A percentile compares a stretch with the other conserved stretches of the same genome.
Evolutionary conservation across 2,113 vertebrate genomes (phyloP).

Genomic region (Vicugna pacos): DNA sequence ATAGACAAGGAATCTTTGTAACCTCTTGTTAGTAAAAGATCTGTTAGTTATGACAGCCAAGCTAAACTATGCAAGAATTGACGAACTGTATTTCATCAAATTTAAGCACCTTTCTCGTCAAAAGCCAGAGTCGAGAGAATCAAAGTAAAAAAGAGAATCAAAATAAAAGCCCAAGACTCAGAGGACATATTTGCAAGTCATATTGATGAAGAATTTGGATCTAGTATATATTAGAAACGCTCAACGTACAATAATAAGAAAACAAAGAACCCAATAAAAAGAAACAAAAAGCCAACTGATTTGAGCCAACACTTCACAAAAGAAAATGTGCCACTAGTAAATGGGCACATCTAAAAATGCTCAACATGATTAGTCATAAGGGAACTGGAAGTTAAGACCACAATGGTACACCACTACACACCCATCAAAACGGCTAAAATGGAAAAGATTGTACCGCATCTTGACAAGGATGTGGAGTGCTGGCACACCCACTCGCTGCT

Average conservation of each 20-base stretch:
- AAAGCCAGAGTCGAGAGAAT: neutral
- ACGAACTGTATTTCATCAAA: neutral
- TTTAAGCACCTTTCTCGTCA: neutral
- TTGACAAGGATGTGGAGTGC: neutral
- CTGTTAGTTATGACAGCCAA: neutral
- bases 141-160: conserved; percentile 4
- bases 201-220: neutral
- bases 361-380: neutral
- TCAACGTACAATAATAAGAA: neutral
- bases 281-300: neutral
- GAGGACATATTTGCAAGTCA: neutral
- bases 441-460: neutral
- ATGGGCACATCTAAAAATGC: neutral
- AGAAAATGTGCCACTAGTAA: neutral
- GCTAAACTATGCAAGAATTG: neutral
- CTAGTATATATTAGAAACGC: neutral
- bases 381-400: neutral
- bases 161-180: neutral
- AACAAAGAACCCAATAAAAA: neutral
- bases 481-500: neutral
- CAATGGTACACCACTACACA: neutral
- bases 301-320: neutral
- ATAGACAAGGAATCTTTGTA: neutral
- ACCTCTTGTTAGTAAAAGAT: conserved; percentile 2
- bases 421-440: neutral